Evolutionary conservation across 2,113 vertebrate genomes (phyloP), one percentile per base, ranked within the genome.

Genomic region (Oncorhynchus clarkii): DNA sequence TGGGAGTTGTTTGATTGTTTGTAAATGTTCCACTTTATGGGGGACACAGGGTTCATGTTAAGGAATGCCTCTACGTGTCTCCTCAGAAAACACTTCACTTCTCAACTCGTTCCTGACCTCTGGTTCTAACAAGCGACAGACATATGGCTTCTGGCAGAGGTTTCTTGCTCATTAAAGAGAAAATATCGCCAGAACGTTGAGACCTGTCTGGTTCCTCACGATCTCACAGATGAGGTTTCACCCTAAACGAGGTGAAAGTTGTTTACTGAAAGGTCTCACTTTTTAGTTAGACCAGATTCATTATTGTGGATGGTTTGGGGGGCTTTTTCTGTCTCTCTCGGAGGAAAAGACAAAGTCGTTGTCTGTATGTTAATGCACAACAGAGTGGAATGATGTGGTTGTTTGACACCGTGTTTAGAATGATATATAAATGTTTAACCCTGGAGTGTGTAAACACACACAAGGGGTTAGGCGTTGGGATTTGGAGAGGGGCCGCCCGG

Each of bases 401-500:
- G 65, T 73, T 78, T 74, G 82, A 88, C 71, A 71, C 74, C 79
- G 84, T 74, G 78, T 88, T 91, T 87, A 78, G 82, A 88, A 48
- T 73, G 27, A 78, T 73, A 69, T 86, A 84, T 89, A 87, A 89
- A 90, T 89, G 89, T 90, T 91, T 88, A 80, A 80, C 79, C 4
- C 75, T 7, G 74, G 68, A 24, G 80, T 82, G 83, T 72, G 88
- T 84, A 88, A 86, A 88, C 86, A 84, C 83, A 71, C 77, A 79
- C 70, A 59, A 67, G 14, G 79, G 80, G 87, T 80, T 72, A 89
- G 88, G 88, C 88, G 90, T 91, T 12, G 3, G 71, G 75, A 34
- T 74, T 80, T 80, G 24, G 69, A 77, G 72, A 51, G n/a, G 78
- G 51, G 51, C 51, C 1, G 16, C 51, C 0, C 14, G 1, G 51